A percentile compares a stretch with the other conserved stretches of the same genome.
Evolutionary conservation across 1,140 invertebrate genomes (phyloP).

Genomic region (Neotoxoptera formosana): DNA sequence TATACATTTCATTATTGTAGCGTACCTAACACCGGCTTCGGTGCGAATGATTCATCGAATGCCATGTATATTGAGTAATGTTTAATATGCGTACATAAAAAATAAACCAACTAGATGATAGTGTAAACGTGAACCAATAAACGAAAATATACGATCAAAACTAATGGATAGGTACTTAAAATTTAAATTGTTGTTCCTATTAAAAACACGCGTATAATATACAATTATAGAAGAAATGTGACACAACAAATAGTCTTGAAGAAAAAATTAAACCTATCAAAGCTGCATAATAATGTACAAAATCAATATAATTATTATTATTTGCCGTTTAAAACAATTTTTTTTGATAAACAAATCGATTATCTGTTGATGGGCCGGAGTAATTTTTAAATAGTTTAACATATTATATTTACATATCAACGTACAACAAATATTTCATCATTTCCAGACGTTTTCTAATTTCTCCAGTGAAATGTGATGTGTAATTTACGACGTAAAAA

Average conservation of each 20-base stretch:
- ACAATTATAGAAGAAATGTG: neutral
- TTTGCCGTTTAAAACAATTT: neutral
- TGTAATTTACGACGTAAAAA: neutral
- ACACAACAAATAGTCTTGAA: neutral
- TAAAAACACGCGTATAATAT: neutral
- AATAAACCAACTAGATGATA: neutral
- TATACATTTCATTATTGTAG: neutral
- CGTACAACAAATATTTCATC: neutral
- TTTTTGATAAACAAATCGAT: neutral
- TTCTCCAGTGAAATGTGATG: neutral
- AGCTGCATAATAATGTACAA: neutral
- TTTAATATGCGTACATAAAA: neutral
- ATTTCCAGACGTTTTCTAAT: neutral
- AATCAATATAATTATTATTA: neutral
- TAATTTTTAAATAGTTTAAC: slow-evolving; percentile 6
- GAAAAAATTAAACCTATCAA: neutral
- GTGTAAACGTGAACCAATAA: neutral
- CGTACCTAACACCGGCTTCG: neutral
- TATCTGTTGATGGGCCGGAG: neutral
- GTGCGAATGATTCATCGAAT: neutral
- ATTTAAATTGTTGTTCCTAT: slow-evolving; percentile 3
- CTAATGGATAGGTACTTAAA: neutral
- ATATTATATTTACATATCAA: neutral
- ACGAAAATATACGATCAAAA: neutral
- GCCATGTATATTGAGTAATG: neutral